A percentile compares a stretch with the other conserved stretches of the same genome.
These are phyloP conservation scores for Panagrolaimus sp. DNA, from an alignment of 1,140 invertebrate genomes.

Conservation along the genomic window DNA sequence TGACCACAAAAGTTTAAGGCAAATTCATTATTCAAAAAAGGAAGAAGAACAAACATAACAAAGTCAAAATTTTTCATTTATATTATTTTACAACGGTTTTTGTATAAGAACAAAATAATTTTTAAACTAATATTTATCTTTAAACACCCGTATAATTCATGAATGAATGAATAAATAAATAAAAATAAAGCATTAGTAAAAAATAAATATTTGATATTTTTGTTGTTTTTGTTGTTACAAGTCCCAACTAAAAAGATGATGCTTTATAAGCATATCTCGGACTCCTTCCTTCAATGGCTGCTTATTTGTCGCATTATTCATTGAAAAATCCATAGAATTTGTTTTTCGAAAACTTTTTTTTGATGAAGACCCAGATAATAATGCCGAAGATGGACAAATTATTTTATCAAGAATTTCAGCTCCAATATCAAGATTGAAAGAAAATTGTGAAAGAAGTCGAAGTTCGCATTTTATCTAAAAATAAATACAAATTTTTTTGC, in stretches of 20 bases:
- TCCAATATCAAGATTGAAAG: slow-evolving; percentile 91
- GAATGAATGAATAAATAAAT: no score
- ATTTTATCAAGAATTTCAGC: slow-evolving; percentile 75
- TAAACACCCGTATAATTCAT: slow-evolving; percentile 11
- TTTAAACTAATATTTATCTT: no score
- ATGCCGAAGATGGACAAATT: slow-evolving; percentile 12
- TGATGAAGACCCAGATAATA: slow-evolving; percentile 18
- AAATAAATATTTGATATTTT: no score
- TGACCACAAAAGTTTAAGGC: no score
- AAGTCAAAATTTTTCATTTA: no score
- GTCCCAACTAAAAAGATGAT: slow-evolving; percentile 99
- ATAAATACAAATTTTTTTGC: background rate
- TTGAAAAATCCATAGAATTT: slow-evolving; percentile 14
- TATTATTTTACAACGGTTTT: no score
- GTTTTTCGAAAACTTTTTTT: slow-evolving; percentile 22
- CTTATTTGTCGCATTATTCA: slow-evolving; percentile 14
- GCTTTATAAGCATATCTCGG: slow-evolving; percentile 95
- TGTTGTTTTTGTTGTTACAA: slow-evolving; percentile 60
- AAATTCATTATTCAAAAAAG: no score
- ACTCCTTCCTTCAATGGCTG: slow-evolving; percentile 90
- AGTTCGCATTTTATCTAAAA: slow-evolving; percentile 96
- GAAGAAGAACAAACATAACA: no score
- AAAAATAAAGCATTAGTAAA: no score
- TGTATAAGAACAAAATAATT: no score
- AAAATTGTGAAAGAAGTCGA: slow-evolving; percentile 84